These are phyloP conservation scores for Chondrilla cf. caribensis DNA, from an alignment of 37 sponge, comb jelly and placozoan genomes.

Conservation along the genomic window DNA sequence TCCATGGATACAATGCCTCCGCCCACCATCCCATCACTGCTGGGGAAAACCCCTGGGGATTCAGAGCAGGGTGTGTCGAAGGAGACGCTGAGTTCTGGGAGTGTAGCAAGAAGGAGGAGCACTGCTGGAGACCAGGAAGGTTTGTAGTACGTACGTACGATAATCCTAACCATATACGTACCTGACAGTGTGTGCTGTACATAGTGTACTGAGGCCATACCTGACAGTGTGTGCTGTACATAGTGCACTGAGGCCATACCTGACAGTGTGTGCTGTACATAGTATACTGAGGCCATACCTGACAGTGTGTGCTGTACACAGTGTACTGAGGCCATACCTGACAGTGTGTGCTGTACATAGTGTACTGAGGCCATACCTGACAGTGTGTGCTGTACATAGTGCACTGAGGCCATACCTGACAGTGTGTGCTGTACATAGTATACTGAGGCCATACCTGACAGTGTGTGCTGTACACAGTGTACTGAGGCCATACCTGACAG, in stretches of 20 bases:
- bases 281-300: not conserved
- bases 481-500: not conserved
- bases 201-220: not conserved
- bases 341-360: no score
- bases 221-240: no score
- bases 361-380: not conserved
- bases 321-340: not conserved
- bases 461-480: not conserved
- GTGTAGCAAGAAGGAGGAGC: not conserved
- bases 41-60: not conserved
- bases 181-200: not conserved
- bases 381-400: constrained; percentile 9
- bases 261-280: no score
- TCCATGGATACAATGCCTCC: constrained; percentile 25
- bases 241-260: not conserved
- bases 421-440: constrained; percentile 3
- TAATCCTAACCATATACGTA: not conserved
- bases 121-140: not conserved
- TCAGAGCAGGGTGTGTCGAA: constrained; percentile 12
- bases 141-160: not conserved
- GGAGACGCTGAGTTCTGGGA: constrained; percentile 4
- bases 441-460: not conserved
- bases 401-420: not conserved
- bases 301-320: no score
- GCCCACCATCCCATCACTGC: constrained; percentile 21